Percentiles rank a stretch among this genome's conserved stretches.
These are phyloP conservation scores for Polia nebulosa DNA, from an alignment of 2,888 invertebrate species.

Conservation along the genomic window DNA sequence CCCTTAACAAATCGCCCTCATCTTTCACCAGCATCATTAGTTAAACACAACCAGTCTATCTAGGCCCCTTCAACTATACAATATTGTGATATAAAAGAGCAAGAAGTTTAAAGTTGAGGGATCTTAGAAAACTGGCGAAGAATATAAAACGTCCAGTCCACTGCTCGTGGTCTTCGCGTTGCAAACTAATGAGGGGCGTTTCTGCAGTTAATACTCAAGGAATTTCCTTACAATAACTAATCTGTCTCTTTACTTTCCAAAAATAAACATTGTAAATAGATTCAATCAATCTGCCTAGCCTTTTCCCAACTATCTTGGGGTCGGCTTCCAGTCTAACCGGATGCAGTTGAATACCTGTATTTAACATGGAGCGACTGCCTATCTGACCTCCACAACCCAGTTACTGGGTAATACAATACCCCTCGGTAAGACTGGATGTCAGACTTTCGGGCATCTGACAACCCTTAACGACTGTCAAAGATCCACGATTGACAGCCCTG, in stretches of 20 bases:
- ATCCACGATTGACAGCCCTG: too few relatives aligned
- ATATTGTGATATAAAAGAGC: constrained; percentile 32
- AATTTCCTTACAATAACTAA: constrained; percentile 49
- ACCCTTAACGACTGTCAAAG: too few relatives aligned
- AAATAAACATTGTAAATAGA: not conserved
- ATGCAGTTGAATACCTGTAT: too few relatives aligned
- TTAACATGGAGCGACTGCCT: too few relatives aligned
- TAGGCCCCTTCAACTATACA: constrained; percentile 49
- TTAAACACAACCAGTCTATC: constrained; percentile 71
- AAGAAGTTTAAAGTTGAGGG: constrained; percentile 56
- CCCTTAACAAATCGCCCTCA: constrained; percentile 80
- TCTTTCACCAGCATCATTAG: constrained; percentile 81
- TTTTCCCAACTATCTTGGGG: too few relatives aligned
- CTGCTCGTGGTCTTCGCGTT: constrained; percentile 72
- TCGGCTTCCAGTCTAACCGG: too few relatives aligned
- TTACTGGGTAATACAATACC: too few relatives aligned
- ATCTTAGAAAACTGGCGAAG: constrained; percentile 61
- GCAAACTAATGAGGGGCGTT: constrained; percentile 76
- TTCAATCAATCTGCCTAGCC: too few relatives aligned
- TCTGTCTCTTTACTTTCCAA: constrained; percentile 20
- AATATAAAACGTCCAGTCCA: constrained; percentile 73
- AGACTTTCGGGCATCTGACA: too few relatives aligned
- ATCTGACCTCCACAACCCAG: too few relatives aligned
- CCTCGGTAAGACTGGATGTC: too few relatives aligned
- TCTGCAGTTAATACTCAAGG: constrained; percentile 65